These are phyloP conservation scores for Dromius quadrimaculatus DNA, from an alignment of 2,888 invertebrate genomes.

Conservation along the genomic window DNA sequence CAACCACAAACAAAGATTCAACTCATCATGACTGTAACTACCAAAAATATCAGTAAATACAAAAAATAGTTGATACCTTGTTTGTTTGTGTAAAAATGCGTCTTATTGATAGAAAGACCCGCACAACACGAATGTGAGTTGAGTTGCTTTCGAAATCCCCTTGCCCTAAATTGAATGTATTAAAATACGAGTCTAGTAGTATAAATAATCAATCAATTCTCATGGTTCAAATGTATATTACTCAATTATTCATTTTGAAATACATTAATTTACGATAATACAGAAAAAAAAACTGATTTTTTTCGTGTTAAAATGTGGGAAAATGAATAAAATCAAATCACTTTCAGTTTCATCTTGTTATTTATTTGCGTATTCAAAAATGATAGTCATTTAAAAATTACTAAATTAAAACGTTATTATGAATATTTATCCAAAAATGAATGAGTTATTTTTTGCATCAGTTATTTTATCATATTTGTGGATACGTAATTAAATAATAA, in stretches of 20 bases:
- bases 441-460: slow-evolving; percentile 41
- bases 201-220: too few species aligned
- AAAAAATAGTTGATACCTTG: too few species aligned
- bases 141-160: too few species aligned
- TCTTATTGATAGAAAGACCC: too few species aligned
- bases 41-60: too few species aligned
- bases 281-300: neutral
- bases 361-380: slow-evolving; percentile 23
- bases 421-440: slow-evolving; percentile 31
- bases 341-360: slow-evolving; percentile 6
- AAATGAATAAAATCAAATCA: slow-evolving; percentile 18
- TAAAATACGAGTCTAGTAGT: too few species aligned
- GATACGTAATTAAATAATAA: slow-evolving; percentile 40
- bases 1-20: too few species aligned
- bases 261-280: neutral
- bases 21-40: too few species aligned
- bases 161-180: too few species aligned
- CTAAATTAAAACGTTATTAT: slow-evolving; percentile 29
- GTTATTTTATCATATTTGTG: slow-evolving; percentile 37
- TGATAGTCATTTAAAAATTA: slow-evolving; percentile 32
- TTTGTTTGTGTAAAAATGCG: too few species aligned
- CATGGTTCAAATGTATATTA: neutral
- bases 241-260: neutral
- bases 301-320: neutral
- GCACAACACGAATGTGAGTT: too few species aligned